Evolutionary conservation across 2,888 invertebrate species (phyloP).

Genomic region (Lypha dubia): DNA sequence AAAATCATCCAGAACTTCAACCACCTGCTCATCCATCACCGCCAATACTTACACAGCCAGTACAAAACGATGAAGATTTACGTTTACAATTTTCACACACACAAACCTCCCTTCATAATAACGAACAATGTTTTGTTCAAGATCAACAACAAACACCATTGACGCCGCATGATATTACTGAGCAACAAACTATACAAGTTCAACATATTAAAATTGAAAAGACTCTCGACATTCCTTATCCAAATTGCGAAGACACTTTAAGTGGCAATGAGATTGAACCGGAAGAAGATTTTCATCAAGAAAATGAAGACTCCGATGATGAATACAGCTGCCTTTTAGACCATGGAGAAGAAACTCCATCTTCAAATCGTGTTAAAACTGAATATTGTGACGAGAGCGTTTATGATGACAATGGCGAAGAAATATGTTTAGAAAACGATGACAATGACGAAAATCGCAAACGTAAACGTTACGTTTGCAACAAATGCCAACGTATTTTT

Average conservation of each 20-base stretch:
- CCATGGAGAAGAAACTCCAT: conserved; percentile 16
- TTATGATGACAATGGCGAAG: conserved; percentile 42
- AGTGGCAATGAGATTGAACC: conserved; percentile 52
- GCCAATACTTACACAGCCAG: conserved; percentile 29
- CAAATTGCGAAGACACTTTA: conserved; percentile 57
- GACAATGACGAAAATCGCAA: conserved; percentile 44
- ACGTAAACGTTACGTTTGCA: conserved; percentile 75
- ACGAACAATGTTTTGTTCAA: conserved; percentile 48
- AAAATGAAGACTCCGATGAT: conserved; percentile 45
- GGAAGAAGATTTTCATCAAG: conserved; percentile 35
- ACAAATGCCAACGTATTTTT: conserved; percentile 88
- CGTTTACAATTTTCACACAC: conserved; percentile 50
- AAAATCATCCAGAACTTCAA: conserved; percentile 31
- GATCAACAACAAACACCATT: conserved; percentile 40
- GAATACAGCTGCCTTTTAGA: conserved; percentile 41
- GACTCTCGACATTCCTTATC: conserved; percentile 48
- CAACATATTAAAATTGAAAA: conserved; percentile 64
- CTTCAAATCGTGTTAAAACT: conserved; percentile 2
- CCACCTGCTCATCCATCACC: background rate
- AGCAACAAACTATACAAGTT: conserved; percentile 50
- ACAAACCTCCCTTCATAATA: conserved; percentile 69
- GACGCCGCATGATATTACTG: conserved; percentile 50
- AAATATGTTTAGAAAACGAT: conserved; percentile 22
- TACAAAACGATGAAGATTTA: conserved; percentile 45
- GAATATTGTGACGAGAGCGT: conserved; percentile 43